Percentiles rank a stretch among this genome's conserved stretches.
Conservation (phyloP, 1,140 invertebrate genomes). For the Plutomurus gul region DNA sequence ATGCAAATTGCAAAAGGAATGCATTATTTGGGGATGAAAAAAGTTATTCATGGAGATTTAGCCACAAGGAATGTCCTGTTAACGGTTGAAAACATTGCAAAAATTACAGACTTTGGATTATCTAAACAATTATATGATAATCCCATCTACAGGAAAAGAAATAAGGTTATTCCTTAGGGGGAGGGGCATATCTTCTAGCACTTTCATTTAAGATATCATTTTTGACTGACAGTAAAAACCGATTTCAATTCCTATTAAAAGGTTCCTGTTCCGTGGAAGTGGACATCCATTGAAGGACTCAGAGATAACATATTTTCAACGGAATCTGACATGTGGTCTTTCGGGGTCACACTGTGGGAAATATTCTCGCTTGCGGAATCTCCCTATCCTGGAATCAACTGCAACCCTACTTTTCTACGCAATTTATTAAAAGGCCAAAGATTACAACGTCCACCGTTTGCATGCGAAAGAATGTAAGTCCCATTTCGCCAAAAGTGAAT, state of each 20-base stretch:
- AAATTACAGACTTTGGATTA: background rate
- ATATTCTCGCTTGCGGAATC: background rate
- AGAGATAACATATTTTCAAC: background rate
- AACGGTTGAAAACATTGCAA: background rate
- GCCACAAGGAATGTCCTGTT: background rate
- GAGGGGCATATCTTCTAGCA: no score
- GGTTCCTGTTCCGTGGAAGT: background rate
- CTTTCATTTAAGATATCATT: no score
- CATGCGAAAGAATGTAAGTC: no score
- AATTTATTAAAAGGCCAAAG: background rate
- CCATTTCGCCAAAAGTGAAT: no score
- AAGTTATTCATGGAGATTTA: background rate
- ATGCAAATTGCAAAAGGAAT: background rate
- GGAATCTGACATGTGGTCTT: background rate
- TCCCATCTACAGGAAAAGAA: background rate
- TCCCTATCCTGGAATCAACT: background rate
- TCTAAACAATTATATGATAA: background rate
- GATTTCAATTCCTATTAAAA: background rate
- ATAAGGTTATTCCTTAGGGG: background rate
- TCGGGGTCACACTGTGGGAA: background rate
- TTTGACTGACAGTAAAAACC: background rate
- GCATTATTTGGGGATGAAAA: background rate
- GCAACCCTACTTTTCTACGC: background rate
- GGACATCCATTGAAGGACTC: background rate
- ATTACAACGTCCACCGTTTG: no score